A percentile compares a stretch with the other conserved stretches of the same genome.
Evolutionary conservation across 2,888 invertebrate species (phyloP).

Genomic region (Plemyria rubiginata): DNA sequence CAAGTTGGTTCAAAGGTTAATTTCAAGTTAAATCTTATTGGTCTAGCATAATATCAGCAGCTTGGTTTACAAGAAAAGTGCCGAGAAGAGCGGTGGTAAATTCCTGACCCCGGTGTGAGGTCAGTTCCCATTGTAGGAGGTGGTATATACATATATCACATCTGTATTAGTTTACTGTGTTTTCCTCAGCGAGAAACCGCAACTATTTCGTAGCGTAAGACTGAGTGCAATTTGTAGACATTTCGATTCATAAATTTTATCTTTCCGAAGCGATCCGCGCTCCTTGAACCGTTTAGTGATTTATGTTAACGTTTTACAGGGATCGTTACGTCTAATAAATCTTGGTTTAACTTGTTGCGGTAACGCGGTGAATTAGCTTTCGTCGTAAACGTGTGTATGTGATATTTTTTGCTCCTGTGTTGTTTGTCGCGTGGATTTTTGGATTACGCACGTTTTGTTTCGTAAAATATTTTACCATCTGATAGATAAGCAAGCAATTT

Average conservation of each 20-base stretch:
- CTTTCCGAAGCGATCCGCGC: conserved; percentile 49
- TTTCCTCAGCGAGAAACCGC: conserved; percentile 2
- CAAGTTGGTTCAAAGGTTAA: no score
- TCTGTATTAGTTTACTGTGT: neutral
- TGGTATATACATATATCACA: neutral
- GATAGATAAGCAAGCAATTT: no score
- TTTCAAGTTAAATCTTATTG: no score
- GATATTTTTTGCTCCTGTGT: conserved; percentile 30
- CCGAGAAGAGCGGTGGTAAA: no score
- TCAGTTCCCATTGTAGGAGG: no score
- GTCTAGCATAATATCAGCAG: no score
- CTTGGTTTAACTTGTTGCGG: conserved; percentile 74
- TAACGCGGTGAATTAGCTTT: conserved; percentile 59
- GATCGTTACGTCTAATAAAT: conserved; percentile 75
- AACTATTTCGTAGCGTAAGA: conserved; percentile 14
- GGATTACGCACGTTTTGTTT: conserved; percentile 8
- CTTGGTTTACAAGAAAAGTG: no score
- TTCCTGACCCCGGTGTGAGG: no score
- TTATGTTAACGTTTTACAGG: conserved; percentile 71
- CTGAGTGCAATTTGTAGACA: conserved; percentile 38
- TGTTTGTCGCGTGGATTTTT: conserved; percentile 7
- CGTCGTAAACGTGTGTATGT: conserved; percentile 51
- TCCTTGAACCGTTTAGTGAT: conserved; percentile 64
- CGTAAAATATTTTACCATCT: no score
- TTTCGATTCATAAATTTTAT: conserved; percentile 51